Base-by-base conservation (phyloP, 2,113 vertebrate species). In the Rattus rattus region DNA sequence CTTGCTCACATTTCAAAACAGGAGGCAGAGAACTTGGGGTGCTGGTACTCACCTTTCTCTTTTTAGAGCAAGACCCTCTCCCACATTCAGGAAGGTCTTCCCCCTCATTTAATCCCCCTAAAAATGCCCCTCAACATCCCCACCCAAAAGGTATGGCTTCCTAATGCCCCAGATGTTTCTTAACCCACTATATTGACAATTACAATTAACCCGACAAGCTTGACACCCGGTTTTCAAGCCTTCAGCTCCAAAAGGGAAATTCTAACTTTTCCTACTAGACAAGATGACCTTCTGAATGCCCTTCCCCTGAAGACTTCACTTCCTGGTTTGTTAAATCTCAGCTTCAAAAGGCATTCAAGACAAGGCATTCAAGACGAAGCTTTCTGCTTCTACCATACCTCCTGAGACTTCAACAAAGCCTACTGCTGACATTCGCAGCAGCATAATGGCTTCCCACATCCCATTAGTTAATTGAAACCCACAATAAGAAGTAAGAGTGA, bases 391-490 rank as follows among this genome's bases (percentile, higher is more conserved):
- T 81, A 26, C 54, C 54, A 30, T 56, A 7, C 47, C 17, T 2
- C 36, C 7, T 22, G 67, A 52, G 54, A 88, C 92, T 76, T 76
- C 92, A 88, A 80, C 75, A 81, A 89, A 88, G 72, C n/a, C 5
- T 26, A 7, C 65, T 33, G 2, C 61, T 65, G 77, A 69, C 20
- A 9, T 76, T 88, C 47, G 73, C 20, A 70, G 77, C 69, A 19
- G 80, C n/a, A 39, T 59, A 43, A 83, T 80, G 7, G 14, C 91
- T 93, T 89, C 91, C 83, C 81, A 95, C 91, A 73, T 93, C 63
- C 61, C 88, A 79, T 96, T 94, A 93, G 75, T 94, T 95, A 92
- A 95, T 88, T 96, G 79, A 93, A 93, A 83, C 92, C 73, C 79
- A 28, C 4, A 22, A 52, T 94, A 79, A 92, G 72, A 91, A 52